Base-by-base conservation (phyloP, 2,797 vertebrate genomes). In the Aeoliscus strigatus region DNA sequence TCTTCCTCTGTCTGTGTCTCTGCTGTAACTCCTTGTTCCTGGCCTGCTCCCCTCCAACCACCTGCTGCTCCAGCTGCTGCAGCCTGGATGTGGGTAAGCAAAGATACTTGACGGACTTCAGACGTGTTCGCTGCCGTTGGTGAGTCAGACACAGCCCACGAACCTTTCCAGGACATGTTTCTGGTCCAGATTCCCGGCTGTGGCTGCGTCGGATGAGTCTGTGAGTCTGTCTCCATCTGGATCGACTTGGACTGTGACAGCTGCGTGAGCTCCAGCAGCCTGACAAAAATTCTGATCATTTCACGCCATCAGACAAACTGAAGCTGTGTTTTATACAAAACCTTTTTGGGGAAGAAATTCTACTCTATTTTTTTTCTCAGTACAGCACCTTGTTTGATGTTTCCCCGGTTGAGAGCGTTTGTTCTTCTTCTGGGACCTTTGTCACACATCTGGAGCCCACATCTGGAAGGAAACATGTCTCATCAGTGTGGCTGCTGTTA, bases 31-130 rank as follows among this genome's bases (percentile, higher is more conserved):
- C 93, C 57, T 84, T 83, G 73, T 96, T 96, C 46, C 88, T 77
- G 26, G 84, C 91, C 76, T 96, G 92, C 45, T 96, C 91, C 1
- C 92, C 93, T 0, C 91, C 87, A 0, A 93, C 86, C 60, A 93
- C 88, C 69, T 91, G 87, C 82, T 82, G 89, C 53, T 96, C 91
- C 54, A 96, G 68, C 82, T 90, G 82, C 83, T 93, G 90, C 78
- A 97, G 70, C 58, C 93, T 96, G 81, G 1, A 14, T 27, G 9
- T 9, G 3, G 14, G 14, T 12, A 41, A 12, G n/a, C 12, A 36
- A 17, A 14, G 2, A n/a, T n/a, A n/a, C n/a, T n/a, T n/a, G n/a
- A n/a, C n/a, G n/a, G n/a, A n/a, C n/a, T n/a, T n/a, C n/a, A n/a
- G n/a, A n/a, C n/a, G n/a, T n/a, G n/a, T n/a, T n/a, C n/a, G n/a